Conservation (phyloP, 2,888 invertebrate genomes). For the Cosmia pyralina region DNA sequence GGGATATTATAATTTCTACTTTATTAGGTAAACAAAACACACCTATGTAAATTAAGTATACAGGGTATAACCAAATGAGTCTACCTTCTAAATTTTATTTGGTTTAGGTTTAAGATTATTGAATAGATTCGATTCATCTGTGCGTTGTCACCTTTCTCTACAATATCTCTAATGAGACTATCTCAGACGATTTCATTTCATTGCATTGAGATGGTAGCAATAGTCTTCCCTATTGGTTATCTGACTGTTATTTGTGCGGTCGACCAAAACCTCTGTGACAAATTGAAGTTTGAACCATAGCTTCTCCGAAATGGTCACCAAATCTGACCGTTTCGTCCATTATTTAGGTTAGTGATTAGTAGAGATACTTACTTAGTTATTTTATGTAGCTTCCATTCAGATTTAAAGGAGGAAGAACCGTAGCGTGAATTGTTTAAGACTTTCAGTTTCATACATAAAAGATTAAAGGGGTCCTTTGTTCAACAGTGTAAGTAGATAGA, state of each 20-base stretch:
- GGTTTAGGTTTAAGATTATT: neutral
- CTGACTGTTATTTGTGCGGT: slow-evolving; percentile 3
- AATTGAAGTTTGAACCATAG: too few relatives aligned
- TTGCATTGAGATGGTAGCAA: neutral
- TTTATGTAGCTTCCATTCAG: neutral
- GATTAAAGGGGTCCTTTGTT: neutral
- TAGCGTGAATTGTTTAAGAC: too few relatives aligned
- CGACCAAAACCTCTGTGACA: neutral
- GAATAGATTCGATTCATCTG: neutral
- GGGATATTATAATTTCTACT: slow-evolving; percentile 15
- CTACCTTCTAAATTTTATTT: too few relatives aligned
- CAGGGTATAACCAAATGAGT: neutral
- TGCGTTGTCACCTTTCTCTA: neutral
- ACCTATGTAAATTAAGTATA: neutral
- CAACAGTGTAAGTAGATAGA: neutral
- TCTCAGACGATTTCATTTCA: slow-evolving; percentile 11
- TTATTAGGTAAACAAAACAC: slow-evolving; percentile 2
- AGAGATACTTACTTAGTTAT: neutral
- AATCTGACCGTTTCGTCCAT: too few relatives aligned
- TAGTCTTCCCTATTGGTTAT: slow-evolving; percentile 16
- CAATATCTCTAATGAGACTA: slow-evolving; percentile 8
- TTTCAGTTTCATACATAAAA: neutral
- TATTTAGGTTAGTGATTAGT: neutral
- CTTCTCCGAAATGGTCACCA: neutral
- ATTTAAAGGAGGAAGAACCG: neutral